Base-by-base conservation (phyloP, 2,888 invertebrate genomes). In the Drosophila neonasuta region DNA sequence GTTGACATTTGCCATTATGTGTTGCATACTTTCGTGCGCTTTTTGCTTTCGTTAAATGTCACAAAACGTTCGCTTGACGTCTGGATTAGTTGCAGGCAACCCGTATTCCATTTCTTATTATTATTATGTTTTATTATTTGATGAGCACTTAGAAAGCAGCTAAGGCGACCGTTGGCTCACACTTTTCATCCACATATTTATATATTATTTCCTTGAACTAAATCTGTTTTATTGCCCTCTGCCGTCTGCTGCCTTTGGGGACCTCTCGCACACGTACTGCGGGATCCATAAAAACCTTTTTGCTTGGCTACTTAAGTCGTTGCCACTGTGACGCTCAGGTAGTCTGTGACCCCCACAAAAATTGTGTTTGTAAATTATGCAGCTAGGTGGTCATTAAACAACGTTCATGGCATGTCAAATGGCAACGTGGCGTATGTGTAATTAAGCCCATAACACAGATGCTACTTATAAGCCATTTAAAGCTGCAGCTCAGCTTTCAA, bases 1-100 rank as follows among this genome's bases (percentile, higher is more conserved):
- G 89, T 86, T 89, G 89, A 88, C 89, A 88, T 89, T 88, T 81
- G 70, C 71, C 80, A 79, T 86, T 81, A 74, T 77, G 51, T 58
- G 86, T 68, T 86, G 86, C 86, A 86, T 83, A 76, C 79, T 84
- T 76, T 72, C 58, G 73, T 66, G 78, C 68, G 79, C 70, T 68
- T 78, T 75, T 76, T 79, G 69, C 58, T 70, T 52, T 71, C 70
- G 58, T 77, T 74, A 71, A 80, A 81, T 77, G 79, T 63, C 82
- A 72, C 67, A 62, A 64, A 79, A 64, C 66, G 54, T 51, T 69
- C 62, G 55, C 66, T 57, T 62, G 44, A 50, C 60, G 20, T 60
- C 55, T 29, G 86, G 71, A 73, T 77, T 84, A 81, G 74, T 57
- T 68, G 72, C 80, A 68, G 61, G 39, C 32, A 9, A 32, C 32